A percentile compares a stretch with the other conserved stretches of the same genome.
phyloP scores from a whole-genome alignment of 2,888 invertebrate genomes.

The Caenorhabditis afra region DNA sequence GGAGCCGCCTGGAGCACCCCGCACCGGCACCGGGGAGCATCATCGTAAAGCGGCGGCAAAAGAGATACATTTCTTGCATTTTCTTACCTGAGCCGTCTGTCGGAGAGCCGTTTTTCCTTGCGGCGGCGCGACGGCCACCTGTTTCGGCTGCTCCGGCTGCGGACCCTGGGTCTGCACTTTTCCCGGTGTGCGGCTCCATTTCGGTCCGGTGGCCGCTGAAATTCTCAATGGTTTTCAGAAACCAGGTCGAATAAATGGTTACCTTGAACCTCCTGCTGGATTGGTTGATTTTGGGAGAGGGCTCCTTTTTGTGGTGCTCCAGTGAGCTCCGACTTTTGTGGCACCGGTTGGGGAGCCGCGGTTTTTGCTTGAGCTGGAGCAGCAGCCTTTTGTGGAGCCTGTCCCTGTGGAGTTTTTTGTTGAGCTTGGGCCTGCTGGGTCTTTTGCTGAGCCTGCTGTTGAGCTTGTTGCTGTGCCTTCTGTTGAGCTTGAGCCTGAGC shows the following conservation, averaged over 20 bases:
- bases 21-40: no score
- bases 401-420: no score
- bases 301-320: conserved; percentile 29
- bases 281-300: conserved; percentile 22
- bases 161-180: conserved; percentile 57
- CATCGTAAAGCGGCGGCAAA: neutral
- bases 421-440: conserved; percentile 5
- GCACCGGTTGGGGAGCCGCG: neutral
- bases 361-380: neutral
- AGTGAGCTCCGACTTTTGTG: conserved; percentile 13
- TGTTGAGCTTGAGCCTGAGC: conserved; percentile 32
- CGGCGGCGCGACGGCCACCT: conserved; percentile 51
- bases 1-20: no score
- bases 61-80: neutral
- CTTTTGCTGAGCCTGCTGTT: conserved; percentile 31
- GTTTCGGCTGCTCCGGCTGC: conserved; percentile 48
- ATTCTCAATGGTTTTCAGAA: conserved; percentile 2
- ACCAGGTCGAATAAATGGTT: neutral
- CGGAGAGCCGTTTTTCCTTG: conserved; percentile 61
- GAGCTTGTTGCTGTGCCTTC: conserved; percentile 30
- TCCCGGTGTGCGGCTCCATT: conserved; percentile 61
- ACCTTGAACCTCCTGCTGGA: conserved; percentile 47
- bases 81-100: conserved; percentile 62
- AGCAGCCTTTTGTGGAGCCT: neutral
- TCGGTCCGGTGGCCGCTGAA: conserved; percentile 59